These are phyloP conservation scores for Delphinapterus leucas DNA, from an alignment of 2,113 vertebrate species.

Conservation along the genomic window DNA sequence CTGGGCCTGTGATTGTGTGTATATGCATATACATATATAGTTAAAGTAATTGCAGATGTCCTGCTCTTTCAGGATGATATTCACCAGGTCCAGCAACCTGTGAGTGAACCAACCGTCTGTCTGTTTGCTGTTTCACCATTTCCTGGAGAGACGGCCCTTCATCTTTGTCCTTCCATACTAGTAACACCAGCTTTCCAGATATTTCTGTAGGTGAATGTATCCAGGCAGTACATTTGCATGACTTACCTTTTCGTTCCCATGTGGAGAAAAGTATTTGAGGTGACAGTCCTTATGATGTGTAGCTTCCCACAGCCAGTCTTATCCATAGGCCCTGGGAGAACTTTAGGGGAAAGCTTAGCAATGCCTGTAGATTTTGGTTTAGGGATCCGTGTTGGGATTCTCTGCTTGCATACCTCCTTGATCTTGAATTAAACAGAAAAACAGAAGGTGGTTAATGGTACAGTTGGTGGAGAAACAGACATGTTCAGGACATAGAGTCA, in stretches of 20 bases:
- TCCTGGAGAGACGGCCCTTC: slow-evolving; percentile 13
- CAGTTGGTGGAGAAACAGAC: background rate
- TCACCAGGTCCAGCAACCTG: background rate
- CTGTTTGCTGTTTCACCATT: background rate
- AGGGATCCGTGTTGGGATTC: slow-evolving; percentile 89
- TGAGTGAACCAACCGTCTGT: background rate
- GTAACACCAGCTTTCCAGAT: slow-evolving; percentile 14
- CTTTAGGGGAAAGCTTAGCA: slow-evolving; percentile 80
- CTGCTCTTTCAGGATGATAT: background rate
- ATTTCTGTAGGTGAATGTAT: slow-evolving; percentile 41
- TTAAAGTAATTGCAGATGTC: background rate
- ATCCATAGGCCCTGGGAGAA: slow-evolving; percentile 52
- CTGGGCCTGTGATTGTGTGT: background rate
- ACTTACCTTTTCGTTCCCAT: slow-evolving; percentile 82
- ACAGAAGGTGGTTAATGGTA: slow-evolving; percentile 64
- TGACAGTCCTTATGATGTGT: slow-evolving; percentile 76
- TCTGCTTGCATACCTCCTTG: slow-evolving; percentile 84
- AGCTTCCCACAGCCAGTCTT: slow-evolving; percentile 78
- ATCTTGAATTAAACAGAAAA: slow-evolving; percentile 84
- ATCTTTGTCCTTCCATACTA: background rate
- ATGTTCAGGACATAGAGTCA: slow-evolving; percentile 1
- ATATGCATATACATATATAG: background rate
- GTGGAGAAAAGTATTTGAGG: slow-evolving; percentile 78
- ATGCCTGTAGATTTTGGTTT: slow-evolving; percentile 86
- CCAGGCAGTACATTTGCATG: background rate